Percentiles rank a stretch among this genome's conserved stretches.
Conservation (phyloP, 2,113 vertebrate species). For the Eulacestoma nigropectus region DNA sequence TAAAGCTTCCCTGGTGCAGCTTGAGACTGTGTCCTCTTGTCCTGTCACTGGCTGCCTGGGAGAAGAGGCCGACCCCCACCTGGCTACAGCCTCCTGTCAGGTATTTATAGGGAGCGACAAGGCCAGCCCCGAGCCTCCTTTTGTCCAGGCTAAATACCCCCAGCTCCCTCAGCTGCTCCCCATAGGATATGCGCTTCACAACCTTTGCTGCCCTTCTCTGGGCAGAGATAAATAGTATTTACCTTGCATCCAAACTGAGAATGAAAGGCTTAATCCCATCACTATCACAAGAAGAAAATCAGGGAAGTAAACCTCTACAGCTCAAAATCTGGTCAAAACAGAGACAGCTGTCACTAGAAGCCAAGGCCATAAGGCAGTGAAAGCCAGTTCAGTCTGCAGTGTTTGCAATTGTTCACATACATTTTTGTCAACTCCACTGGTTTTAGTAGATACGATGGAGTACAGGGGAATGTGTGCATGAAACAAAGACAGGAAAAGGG, state of each 20-base stretch:
- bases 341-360: not conserved
- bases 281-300: not conserved
- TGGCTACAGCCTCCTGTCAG: not conserved
- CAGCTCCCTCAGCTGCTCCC: not conserved
- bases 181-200: accelerated
- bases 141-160: not conserved
- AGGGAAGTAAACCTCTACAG: not conserved
- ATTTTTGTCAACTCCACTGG: not conserved
- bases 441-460: not conserved
- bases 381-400: not conserved
- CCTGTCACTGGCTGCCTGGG: not conserved
- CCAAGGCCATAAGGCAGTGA: not conserved
- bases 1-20: not conserved
- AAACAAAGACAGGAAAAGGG: not conserved
- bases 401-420: not conserved
- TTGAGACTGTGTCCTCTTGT: not conserved
- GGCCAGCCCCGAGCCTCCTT: not conserved
- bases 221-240: not conserved
- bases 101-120: not conserved
- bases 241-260: not conserved
- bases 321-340: not conserved
- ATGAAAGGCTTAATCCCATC: not conserved
- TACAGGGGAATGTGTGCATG: not conserved
- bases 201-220: not conserved
- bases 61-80: not conserved